Evolutionary conservation across 1,140 invertebrate species (phyloP).

Genomic region (Fopius arisanus): DNA sequence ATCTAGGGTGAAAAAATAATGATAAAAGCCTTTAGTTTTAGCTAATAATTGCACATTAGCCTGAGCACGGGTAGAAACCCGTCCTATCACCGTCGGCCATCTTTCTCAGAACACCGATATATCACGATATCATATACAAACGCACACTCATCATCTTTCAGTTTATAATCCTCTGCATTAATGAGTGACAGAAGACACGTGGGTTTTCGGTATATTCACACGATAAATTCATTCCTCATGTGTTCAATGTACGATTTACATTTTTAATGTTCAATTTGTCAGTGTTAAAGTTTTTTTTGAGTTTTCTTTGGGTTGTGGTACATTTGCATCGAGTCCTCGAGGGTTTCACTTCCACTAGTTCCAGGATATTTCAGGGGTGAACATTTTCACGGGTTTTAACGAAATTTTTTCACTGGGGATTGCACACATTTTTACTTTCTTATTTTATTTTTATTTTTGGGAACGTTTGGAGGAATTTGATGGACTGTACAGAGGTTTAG

Average conservation of each 20-base stretch:
- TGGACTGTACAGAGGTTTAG: background rate
- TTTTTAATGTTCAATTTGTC: background rate
- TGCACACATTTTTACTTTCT: background rate
- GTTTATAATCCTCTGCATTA: background rate
- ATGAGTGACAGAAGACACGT: constrained; percentile 4
- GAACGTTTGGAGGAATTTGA: background rate
- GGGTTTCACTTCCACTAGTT: too few relatives aligned
- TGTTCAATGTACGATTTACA: background rate
- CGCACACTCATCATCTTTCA: constrained; percentile 3
- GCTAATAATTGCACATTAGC: constrained; percentile 5
- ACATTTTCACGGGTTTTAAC: too few relatives aligned
- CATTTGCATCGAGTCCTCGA: too few relatives aligned
- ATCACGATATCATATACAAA: constrained; percentile 10
- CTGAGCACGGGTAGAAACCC: background rate
- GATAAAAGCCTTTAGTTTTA: background rate
- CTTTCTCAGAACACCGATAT: constrained; percentile 16
- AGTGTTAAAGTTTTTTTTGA: background rate
- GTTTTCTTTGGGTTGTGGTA: too few relatives aligned
- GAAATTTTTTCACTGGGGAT: too few relatives aligned
- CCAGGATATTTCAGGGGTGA: too few relatives aligned
- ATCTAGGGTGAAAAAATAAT: background rate
- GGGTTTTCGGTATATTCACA: background rate
- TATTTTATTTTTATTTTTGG: too few relatives aligned
- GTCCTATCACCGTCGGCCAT: constrained; percentile 30
- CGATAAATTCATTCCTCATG: background rate